Evolutionary conservation across 2,113 vertebrate species (phyloP), one percentile per base, ranked within the genome.

Genomic region (Colossoma macropomum): DNA sequence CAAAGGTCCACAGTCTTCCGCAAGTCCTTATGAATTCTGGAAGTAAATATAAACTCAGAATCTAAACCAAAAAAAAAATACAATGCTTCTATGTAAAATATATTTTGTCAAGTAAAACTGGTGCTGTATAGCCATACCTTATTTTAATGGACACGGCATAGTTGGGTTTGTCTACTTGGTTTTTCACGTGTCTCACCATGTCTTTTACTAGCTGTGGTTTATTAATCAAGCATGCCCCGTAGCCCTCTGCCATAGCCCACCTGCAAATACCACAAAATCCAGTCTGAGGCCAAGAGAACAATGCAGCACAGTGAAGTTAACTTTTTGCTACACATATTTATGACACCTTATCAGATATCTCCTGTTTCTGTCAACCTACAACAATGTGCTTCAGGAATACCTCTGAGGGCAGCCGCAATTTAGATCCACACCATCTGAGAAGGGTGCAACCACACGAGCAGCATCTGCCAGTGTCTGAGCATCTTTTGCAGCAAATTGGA

Each of bases 391-490:
- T 68, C 7, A 12, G 1, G 17, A 12, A 2, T 71, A 86, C 97
- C 97, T 97, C 89, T 99, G 98, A 84, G 98, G 98, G 87, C 98
- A 99, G 86, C 98, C 98, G 90, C 98, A 99, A 91, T 99, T 99
- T 28, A 99, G 92, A 90, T 99, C 97, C 92, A 99, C 94, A 78
- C 98, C 98, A 85, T 97, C 95, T 41, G 96, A 96, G 86, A 97
- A 99, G 83, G 97, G 96, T 59, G 93, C 94, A 21, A 99, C 89
- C 50, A 96, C 92, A 73, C 87, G 86, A 32, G 97, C 96, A 84
- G 97, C 97, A 80, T 97, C 96, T 78, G 96, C 96, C 88, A 99
- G 92, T 77, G 96, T 93, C 88, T 96, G 96, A 4, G 97, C 94
- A 89, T 97, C 96, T 81, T 95, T 96, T 78, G 97, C 96, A 88